Conservation (phyloP, 2,797 vertebrate genomes). For the Nothura maculosa region DNA sequence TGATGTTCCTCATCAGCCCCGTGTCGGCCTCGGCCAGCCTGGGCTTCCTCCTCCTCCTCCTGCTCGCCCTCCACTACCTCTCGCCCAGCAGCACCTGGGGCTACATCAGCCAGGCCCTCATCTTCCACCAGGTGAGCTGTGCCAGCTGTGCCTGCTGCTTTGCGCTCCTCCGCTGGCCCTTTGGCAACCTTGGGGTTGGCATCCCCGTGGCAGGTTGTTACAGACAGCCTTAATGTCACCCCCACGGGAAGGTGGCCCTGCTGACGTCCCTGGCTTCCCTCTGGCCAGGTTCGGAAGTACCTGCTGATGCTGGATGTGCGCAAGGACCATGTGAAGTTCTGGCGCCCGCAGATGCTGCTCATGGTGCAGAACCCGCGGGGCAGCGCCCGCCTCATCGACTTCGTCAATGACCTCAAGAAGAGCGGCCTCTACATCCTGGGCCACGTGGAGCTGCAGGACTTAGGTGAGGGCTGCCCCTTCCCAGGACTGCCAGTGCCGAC, state of each 20-base stretch:
- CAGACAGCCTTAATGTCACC: not conserved
- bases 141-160: too few species aligned
- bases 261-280: not conserved
- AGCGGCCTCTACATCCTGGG: conserved; percentile 95
- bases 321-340: conserved; percentile 99
- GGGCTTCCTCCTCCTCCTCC: conserved; percentile 90
- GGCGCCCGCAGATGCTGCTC: conserved; percentile 95
- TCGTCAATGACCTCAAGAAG: conserved; percentile 98
- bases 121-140: conserved; percentile 91
- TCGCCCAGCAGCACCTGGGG: conserved; percentile 94
- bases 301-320: conserved; percentile 95
- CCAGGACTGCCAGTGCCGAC: too few species aligned
- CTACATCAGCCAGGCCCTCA: conserved; percentile 94
- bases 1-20: conserved; percentile 94
- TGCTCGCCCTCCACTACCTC: conserved; percentile 92
- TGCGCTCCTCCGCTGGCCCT: not conserved
- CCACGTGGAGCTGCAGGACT: conserved; percentile 93
- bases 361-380: conserved; percentile 96
- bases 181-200: not conserved
- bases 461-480: conserved; percentile 84
- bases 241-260: not conserved
- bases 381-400: conserved; percentile 91
- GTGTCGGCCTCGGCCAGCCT: conserved; percentile 91
- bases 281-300: conserved; percentile 94
- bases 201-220: not conserved